Conservation (phyloP, 30 jellyfish, hydroid and myxozoan species). For the Chironex yamaguchii region DNA sequence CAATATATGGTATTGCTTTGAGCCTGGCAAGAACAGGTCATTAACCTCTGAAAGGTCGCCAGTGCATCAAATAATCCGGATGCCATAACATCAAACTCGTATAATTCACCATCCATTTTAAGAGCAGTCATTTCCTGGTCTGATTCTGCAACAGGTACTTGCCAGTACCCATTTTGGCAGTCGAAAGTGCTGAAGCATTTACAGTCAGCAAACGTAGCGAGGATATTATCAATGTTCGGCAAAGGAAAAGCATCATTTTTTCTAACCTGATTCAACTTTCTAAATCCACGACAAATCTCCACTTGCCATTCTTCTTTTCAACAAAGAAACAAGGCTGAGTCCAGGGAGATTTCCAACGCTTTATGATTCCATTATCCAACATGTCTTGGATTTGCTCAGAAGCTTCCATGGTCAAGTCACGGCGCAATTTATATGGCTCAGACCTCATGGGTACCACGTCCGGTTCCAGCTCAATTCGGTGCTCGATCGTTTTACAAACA, state of each 20-base stretch:
- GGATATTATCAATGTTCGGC: slow-evolving; percentile 16
- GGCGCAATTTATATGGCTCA: too few relatives aligned
- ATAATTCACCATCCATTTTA: slow-evolving; percentile 27
- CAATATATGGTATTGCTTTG: too few relatives aligned
- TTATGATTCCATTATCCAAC: slow-evolving; percentile 17
- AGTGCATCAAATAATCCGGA: too few relatives aligned
- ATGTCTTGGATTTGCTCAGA: slow-evolving; percentile 1
- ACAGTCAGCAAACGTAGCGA: slow-evolving; percentile 33
- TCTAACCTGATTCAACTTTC: slow-evolving; percentile 64
- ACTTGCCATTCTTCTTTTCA: slow-evolving; percentile 62
- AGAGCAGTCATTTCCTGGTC: slow-evolving; percentile 49
- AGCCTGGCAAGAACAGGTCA: too few relatives aligned
- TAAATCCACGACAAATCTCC: slow-evolving; percentile 65
- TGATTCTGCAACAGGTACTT: slow-evolving; percentile 32
- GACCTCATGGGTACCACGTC: too few relatives aligned
- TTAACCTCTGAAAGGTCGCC: too few relatives aligned
- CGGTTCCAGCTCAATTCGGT: too few relatives aligned
- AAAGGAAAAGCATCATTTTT: slow-evolving; percentile 59
- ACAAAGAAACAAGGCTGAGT: slow-evolving; percentile 72
- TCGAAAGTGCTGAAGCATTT: slow-evolving; percentile 43
- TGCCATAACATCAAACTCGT: slow-evolving; percentile 14
- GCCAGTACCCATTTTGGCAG: slow-evolving; percentile 58
- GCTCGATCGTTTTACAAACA: too few relatives aligned
- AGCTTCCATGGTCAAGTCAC: too few relatives aligned
- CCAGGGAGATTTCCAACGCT: slow-evolving; percentile 58